Conservation (phyloP, 2,797 vertebrate genomes). For the Aeoliscus strigatus region DNA sequence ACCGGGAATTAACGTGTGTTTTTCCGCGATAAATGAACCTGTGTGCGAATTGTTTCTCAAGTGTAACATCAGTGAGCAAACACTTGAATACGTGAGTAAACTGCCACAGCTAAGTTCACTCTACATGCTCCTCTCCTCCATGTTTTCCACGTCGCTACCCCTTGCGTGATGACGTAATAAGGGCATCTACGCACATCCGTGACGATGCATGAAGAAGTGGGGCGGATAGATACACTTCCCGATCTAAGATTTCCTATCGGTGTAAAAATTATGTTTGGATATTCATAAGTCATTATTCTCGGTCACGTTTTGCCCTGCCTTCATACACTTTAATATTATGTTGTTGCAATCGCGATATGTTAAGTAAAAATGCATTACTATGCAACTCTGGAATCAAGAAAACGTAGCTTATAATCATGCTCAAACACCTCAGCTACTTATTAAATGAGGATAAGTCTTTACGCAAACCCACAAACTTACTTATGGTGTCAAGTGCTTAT, state of each 20-base stretch:
- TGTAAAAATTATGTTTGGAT: too few relatives aligned
- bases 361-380: too few relatives aligned
- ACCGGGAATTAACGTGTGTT: neutral
- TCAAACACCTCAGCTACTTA: too few relatives aligned
- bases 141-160: slow-evolving; percentile 67
- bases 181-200: slow-evolving; percentile 8
- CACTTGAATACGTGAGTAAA: slow-evolving; percentile 4
- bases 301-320: too few relatives aligned
- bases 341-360: too few relatives aligned
- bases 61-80: neutral
- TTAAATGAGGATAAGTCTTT: too few relatives aligned
- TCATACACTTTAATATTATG: too few relatives aligned
- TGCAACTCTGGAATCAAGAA: too few relatives aligned
- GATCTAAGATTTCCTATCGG: neutral
- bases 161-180: slow-evolving; percentile 52
- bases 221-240: slow-evolving; percentile 4
- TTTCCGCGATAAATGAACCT: neutral
- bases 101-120: slow-evolving; percentile 42
- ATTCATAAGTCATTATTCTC: too few relatives aligned
- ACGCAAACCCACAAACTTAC: too few relatives aligned
- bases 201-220: slow-evolving; percentile 35
- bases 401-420: too few relatives aligned
- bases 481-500: too few relatives aligned
- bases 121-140: slow-evolving; percentile 54
- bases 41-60: neutral